Evolutionary conservation across 2,113 vertebrate genomes (phyloP).

Genomic region (Notothenia rossii): DNA sequence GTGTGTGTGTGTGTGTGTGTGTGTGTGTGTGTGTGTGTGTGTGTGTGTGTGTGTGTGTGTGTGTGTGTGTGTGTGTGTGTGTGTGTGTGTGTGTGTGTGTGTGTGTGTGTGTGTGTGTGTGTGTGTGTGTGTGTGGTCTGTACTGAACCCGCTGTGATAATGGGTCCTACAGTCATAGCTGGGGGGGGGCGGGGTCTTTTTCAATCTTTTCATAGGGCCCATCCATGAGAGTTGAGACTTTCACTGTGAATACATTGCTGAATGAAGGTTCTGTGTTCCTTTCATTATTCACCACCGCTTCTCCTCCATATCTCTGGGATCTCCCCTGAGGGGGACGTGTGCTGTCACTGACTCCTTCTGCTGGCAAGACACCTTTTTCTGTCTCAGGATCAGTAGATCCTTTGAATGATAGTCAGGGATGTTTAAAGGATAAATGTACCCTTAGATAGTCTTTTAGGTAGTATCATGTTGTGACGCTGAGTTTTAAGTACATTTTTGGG

Average conservation of each 20-base stretch:
- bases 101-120: constrained; percentile 24
- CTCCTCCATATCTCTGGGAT: constrained; percentile 47
- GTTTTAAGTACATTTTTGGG: constrained; percentile 7
- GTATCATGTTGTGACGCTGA: not conserved
- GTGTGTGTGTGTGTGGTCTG: constrained; percentile 30
- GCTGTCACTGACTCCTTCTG: constrained; percentile 48
- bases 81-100: too few species aligned
- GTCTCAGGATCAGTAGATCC: constrained; percentile 34
- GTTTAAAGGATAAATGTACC: constrained; percentile 16
- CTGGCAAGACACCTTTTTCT: constrained; percentile 48
- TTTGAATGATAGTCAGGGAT: constrained; percentile 20
- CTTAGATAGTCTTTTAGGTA: not conserved
- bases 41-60: too few species aligned
- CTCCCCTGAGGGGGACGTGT: constrained; percentile 42
- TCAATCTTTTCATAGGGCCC: constrained; percentile 22
- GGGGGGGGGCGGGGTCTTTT: constrained; percentile 30
- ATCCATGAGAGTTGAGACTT: constrained; percentile 26
- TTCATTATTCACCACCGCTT: constrained; percentile 70
- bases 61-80: too few species aligned
- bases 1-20: constrained; percentile 21
- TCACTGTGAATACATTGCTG: constrained; percentile 40
- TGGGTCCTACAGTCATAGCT: constrained; percentile 31
- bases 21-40: constrained; percentile 32
- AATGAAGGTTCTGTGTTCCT: constrained; percentile 50
- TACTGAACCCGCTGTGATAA: constrained; percentile 33